Conservation (phyloP, 2,113 vertebrate species). For the Charadrius vociferus region DNA sequence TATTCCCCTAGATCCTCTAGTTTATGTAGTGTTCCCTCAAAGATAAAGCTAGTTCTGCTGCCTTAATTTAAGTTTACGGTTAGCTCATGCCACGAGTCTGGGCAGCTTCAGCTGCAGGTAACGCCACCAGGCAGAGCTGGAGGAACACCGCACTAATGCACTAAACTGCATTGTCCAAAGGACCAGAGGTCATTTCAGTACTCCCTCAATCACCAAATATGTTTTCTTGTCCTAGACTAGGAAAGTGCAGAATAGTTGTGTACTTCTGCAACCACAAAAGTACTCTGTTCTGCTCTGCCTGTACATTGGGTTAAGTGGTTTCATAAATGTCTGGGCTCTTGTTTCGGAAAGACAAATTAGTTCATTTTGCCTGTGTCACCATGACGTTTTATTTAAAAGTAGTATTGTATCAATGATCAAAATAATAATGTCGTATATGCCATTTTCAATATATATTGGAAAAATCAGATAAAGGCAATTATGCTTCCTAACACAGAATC, state of each 20-base stretch:
- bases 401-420: neutral
- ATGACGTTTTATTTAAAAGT: neutral
- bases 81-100: neutral
- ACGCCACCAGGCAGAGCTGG: neutral
- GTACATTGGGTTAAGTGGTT: neutral
- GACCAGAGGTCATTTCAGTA: neutral
- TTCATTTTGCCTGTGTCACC: neutral
- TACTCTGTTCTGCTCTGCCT: neutral
- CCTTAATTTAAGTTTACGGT: neutral
- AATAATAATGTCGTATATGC: neutral
- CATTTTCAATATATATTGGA: neutral
- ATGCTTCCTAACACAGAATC: neutral
- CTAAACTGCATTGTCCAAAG: neutral
- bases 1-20: neutral
- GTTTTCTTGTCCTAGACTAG: neutral
- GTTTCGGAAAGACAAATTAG: neutral
- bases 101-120: neutral
- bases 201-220: neutral
- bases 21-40: neutral
- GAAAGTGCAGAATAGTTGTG: neutral
- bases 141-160: rapidly evolving
- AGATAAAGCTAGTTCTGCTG: neutral
- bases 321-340: neutral
- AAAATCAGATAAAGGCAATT: neutral
- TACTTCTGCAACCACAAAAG: neutral